Conservation (phyloP, 2,888 invertebrate genomes). For the Diarsia dahlii region DNA sequence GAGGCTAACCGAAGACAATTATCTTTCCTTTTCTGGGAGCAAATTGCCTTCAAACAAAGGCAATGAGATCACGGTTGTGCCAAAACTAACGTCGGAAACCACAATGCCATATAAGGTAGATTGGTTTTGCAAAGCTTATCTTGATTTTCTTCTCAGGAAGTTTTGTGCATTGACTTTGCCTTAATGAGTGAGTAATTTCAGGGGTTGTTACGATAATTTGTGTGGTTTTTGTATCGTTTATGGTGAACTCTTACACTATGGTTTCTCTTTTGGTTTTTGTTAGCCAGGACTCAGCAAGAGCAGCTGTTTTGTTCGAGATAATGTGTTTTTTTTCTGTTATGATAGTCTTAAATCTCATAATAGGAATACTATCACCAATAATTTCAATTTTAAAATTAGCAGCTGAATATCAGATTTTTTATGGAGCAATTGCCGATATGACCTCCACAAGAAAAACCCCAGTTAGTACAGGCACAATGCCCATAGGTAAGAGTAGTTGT, state of each 20-base stretch:
- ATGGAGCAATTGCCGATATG: too few species aligned
- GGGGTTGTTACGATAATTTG: slow-evolving; percentile 18
- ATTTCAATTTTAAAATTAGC: too few species aligned
- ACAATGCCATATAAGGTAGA: slow-evolving; percentile 78
- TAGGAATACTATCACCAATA: too few species aligned
- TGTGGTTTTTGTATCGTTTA: slow-evolving; percentile 6
- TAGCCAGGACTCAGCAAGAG: too few species aligned
- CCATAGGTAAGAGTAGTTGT: too few species aligned
- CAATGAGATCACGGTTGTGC: slow-evolving; percentile 75
- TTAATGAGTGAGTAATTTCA: slow-evolving; percentile 25
- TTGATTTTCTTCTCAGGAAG: slow-evolving; percentile 54
- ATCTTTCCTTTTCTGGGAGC: slow-evolving; percentile 72
- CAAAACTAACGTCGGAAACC: slow-evolving; percentile 70
- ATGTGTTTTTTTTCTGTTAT: neutral
- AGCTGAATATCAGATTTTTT: too few species aligned
- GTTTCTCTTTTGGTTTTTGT: neutral
- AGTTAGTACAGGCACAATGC: too few species aligned
- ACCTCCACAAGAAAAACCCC: too few species aligned
- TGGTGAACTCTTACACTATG: neutral
- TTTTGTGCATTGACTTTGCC: slow-evolving; percentile 16
- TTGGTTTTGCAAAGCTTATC: slow-evolving; percentile 64
- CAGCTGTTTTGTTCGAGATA: neutral
- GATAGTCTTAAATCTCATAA: too few species aligned
- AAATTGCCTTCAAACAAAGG: slow-evolving; percentile 80
- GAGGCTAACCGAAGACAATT: slow-evolving; percentile 60